These are phyloP conservation scores for Sebastes diaconus DNA, from an alignment of 2,797 vertebrate species.

Conservation along the genomic window DNA sequence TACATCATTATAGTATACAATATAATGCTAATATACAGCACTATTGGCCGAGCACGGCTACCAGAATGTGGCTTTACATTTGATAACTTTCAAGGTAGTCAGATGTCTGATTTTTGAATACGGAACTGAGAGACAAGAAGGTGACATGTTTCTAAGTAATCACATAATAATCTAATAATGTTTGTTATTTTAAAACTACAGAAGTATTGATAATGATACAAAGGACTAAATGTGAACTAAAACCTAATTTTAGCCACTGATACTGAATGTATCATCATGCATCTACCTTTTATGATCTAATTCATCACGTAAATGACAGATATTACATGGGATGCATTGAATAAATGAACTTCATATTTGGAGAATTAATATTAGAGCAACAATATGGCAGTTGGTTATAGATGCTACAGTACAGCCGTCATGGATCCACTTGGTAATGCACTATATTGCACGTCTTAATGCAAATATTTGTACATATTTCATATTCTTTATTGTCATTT, in stretches of 20 bases:
- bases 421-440: background rate
- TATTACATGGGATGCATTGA: background rate
- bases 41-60: background rate
- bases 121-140: background rate
- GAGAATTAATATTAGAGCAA: background rate
- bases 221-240: background rate
- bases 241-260: background rate
- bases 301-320: background rate
- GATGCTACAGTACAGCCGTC: background rate
- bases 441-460: too few species aligned
- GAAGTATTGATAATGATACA: background rate
- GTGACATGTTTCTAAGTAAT: background rate
- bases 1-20: slow-evolving; percentile 13
- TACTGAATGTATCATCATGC: background rate
- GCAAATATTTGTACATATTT: too few species aligned
- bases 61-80: background rate
- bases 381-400: background rate
- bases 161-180: background rate
- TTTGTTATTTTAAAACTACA: background rate
- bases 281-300: background rate
- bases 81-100: background rate
- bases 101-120: background rate
- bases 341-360: background rate
- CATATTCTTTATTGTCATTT: too few species aligned
- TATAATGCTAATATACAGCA: slow-evolving; percentile 1